Evolutionary conservation across 2,888 invertebrate genomes (phyloP), one percentile per base, ranked within the genome.

Genomic region (Tridacna gigas): DNA sequence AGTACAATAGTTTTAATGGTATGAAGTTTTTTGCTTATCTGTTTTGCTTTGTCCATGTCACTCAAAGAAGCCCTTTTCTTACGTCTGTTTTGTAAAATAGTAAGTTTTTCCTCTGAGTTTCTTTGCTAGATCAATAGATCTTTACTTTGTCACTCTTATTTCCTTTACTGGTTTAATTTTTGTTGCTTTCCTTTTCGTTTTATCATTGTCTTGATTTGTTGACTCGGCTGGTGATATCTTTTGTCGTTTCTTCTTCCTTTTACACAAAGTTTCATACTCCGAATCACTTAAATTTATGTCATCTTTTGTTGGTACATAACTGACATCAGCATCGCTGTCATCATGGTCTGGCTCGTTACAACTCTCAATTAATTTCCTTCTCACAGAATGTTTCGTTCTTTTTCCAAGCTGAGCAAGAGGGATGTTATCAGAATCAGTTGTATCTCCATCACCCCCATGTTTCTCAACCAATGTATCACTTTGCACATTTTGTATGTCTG

Each of bases 241-340:
- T 20, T 63, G 63, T 63, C 25, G n/a, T 63, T 13, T 63, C 51
- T 56, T 56, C 56, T 56, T 56, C 9, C 56, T 56, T 56, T 56
- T 2, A 37, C 37, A 37, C 37, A 37, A 37, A 37, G 37, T 37
- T 37, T 37, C 37, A 37, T 37, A 37, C 37, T 56, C 56, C n/a
- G 56, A 56, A 56, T 56, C 56, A 56, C 56, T 56, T 56, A 9
- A 56, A 56, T 56, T 56, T 9, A 56, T 56, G 56, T 56, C 56
- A 18, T 56, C 56, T 56, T 56, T 56, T 56, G 56, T 56, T 56
- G 56, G 56, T 56, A 56, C 56, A 56, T 56, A 56, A 56, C n/a
- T 56, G n/a, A 56, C 56, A 56, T 56, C 56, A 56, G 56, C 56
- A 9, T 56, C 56, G 9, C 56, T 56, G 56, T 56, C 56, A 56